Base-by-base conservation (phyloP, 2,113 vertebrate species). In the Dendrocopos noguchii region DNA sequence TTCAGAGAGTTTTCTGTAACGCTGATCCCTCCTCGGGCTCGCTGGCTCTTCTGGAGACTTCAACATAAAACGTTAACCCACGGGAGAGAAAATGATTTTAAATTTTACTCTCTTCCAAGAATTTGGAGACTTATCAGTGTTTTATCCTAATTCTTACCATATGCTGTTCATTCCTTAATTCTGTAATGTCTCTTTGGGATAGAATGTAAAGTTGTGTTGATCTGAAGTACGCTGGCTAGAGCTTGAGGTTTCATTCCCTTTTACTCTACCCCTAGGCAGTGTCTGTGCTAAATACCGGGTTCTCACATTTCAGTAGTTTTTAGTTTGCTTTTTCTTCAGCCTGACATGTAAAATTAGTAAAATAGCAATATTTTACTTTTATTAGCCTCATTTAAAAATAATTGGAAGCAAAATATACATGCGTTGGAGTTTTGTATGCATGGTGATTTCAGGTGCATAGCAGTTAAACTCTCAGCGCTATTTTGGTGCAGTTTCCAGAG, bases 111-210 rank as follows among this genome's bases (percentile, higher is more conserved):
- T 87, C 21, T 56, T 75, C 33, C 65, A 89, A 68, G 82, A 75
- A 86, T 72, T 57, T 81, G n/a, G 47, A 80, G 81, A 39, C 33
- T 57, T 94, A 72, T 72, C 36, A 25, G 29, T 90, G 21, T 47
- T 94, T 92, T 65, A 88, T 94, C 70, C 82, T 93, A 93, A 95
- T 88, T 91, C 44, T 78, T 93, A 72, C 87, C 91, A 68, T 84
- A 68, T 83, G 68, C n/a, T 83, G 27, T 83, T 28, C 65, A 78
- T 36, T 61, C 12, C 33, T 74, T 91, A 55, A 72, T 78, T 90
- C 50, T 70, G 19, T 42, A 80, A 65, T 4, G 5, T 83, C 53
- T 88, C 61, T 60, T 77, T 65, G 72, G 53, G 36, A 56, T 50
- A 47, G 22, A 83, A 66, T 92, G 55, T 50, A 50, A 56, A 71